Base-by-base conservation (phyloP, 2,113 vertebrate genomes). In the Gasterosteus nipponicus region DNA sequence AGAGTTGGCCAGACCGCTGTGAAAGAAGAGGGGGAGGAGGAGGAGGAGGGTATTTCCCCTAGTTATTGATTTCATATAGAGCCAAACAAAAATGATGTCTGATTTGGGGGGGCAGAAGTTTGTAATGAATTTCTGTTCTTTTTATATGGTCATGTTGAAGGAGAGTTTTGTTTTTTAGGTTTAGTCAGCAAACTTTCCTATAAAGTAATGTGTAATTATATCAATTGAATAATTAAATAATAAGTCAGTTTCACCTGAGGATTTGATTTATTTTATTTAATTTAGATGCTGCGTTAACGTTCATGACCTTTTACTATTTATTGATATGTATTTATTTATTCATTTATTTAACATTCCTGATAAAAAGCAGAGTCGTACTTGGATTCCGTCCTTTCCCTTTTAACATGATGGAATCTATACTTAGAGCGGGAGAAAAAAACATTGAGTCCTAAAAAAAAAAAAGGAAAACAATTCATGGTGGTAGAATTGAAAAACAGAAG, bases 41-140 rank as follows among this genome's bases (percentile, higher is more conserved):
- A 33, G 35, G 35, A 1, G 7, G 41, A 47, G 57, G 26, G 58
- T 49, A 86, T 84, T 87, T 83, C 42, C 74, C 54, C 46, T 22
- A 44, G 78, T 77, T 81, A 82, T 58, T 78, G 77, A 85, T 90
- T 88, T 89, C 69, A 77, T 69, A 72, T 59, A 56, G 73, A 70
- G 54, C 19, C 2, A 10, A 69, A 80, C 57, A 49, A 57, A 67
- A 62, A 41, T 57, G 54, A 51, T 84, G 69, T 64, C 60, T 67
- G 57, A 77, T 58, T 73, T 76, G 57, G 54, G 54, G 65, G 58
- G 22, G 54, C n/a, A 18, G 63, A 72, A 58, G 69, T 14, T 49
- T 33, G 77, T 74, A 83, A 68, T 75, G 46, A 77, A 80, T 64
- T 57, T 57, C 6, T 26, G 31, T 19, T 81, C 7, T 68, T 33